phyloP scores from a whole-genome alignment of 2,888 invertebrate species.

The Seladonia tumulorum region DNA sequence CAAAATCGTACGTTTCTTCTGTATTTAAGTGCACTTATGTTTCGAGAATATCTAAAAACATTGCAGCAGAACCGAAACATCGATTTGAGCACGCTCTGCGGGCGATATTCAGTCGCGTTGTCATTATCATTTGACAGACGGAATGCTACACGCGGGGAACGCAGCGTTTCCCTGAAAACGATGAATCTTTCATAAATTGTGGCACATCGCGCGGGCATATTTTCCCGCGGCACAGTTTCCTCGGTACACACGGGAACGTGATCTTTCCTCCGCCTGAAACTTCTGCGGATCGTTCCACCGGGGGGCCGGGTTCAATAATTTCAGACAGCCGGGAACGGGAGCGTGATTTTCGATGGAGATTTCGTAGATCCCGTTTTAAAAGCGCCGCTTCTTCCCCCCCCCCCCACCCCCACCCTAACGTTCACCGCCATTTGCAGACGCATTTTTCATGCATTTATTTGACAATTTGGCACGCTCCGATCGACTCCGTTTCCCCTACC shows the following conservation, averaged over 20 bases:
- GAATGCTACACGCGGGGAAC: neutral
- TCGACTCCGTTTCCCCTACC: slow-evolving; percentile 43
- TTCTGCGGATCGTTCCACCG: neutral
- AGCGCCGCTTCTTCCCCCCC: slow-evolving; percentile 23
- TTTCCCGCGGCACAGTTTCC: neutral
- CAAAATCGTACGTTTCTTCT: no score
- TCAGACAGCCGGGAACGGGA: slow-evolving; percentile 31
- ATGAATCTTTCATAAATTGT: slow-evolving; percentile 15
- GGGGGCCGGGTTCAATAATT: slow-evolving; percentile 38
- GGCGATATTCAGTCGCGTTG: neutral
- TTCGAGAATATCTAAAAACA: neutral
- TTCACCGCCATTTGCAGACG: slow-evolving; percentile 12
- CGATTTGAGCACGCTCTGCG: neutral
- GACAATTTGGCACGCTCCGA: slow-evolving; percentile 76
- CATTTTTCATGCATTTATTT: slow-evolving; percentile 76
- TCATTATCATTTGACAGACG: neutral
- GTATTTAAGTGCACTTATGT: neutral
- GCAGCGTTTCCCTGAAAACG: neutral
- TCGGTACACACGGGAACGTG: neutral
- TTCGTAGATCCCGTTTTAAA: slow-evolving; percentile 34
- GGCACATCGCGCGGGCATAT: neutral
- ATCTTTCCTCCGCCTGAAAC: neutral
- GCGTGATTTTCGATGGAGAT: slow-evolving; percentile 54
- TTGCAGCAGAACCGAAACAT: neutral
- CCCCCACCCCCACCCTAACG: no score